Conservation (phyloP, 2,888 invertebrate genomes). For the Chymomyza procnemis region DNA sequence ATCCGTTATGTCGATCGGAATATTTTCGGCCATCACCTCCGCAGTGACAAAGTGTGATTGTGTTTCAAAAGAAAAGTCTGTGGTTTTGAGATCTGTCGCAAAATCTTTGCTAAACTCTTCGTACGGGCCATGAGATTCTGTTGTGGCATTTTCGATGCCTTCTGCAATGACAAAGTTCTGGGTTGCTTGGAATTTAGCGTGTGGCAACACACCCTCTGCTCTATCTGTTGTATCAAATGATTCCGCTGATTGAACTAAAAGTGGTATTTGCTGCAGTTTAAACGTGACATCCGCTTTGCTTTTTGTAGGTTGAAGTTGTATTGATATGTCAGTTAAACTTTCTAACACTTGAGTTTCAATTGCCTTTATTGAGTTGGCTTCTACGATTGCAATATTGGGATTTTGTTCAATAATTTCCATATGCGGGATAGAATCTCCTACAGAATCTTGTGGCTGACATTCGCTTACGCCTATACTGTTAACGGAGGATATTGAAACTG, state of each 20-base stretch:
- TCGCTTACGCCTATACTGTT: conserved; percentile 49
- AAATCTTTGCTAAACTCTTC: conserved; percentile 79
- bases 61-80: conserved; percentile 82
- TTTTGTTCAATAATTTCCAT: conserved; percentile 76
- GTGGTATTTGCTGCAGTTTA: conserved; percentile 76
- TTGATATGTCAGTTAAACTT: conserved; percentile 73
- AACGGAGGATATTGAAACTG: conserved; percentile 82
- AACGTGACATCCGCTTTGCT: conserved; percentile 68
- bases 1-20: conserved; percentile 21
- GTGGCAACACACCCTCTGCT: conserved; percentile 19
- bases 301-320: conserved; percentile 74
- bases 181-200: conserved; percentile 62
- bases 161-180: conserved; percentile 79
- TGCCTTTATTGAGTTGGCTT: conserved; percentile 78
- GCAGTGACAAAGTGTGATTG: conserved; percentile 81
- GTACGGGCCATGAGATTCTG: conserved; percentile 84
- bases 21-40: conserved; percentile 78
- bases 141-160: conserved; percentile 82
- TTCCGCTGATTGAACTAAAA: conserved; percentile 53
- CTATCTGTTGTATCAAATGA: conserved; percentile 45
- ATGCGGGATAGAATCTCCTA: conserved; percentile 17
- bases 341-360: conserved; percentile 73
- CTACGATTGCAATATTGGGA: conserved; percentile 80
- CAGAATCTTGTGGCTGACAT: conserved; percentile 47
- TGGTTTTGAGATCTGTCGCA: conserved; percentile 79